Evolutionary conservation across 2,113 vertebrate species (phyloP).

Genomic region (Percina caprodes): DNA sequence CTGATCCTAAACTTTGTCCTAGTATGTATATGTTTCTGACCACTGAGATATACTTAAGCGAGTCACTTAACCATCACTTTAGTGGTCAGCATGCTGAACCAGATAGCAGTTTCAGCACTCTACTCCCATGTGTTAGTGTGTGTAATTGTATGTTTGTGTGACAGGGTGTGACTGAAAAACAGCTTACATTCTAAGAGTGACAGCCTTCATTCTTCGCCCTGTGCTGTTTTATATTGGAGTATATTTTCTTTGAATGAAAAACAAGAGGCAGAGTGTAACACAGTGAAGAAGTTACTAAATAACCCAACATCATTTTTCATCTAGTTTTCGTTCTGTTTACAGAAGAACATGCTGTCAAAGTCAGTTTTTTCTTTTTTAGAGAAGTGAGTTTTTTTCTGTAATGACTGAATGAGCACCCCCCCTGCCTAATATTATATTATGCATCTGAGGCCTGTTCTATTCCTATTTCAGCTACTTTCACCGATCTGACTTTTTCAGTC

Average conservation of each 20-base stretch:
- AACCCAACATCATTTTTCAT: too few relatives aligned
- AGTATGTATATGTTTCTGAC: neutral
- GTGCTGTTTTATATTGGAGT: neutral
- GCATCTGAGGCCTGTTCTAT: too few relatives aligned
- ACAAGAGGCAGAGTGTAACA: neutral
- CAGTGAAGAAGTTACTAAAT: neutral
- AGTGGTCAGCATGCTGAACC: conserved; percentile 2
- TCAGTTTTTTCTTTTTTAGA: too few relatives aligned
- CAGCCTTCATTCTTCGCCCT: neutral
- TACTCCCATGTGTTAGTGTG: conserved; percentile 9
- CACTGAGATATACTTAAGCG: neutral
- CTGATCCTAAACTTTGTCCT: neutral
- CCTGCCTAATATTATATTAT: too few relatives aligned
- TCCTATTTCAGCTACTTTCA: too few relatives aligned
- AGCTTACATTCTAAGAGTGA: neutral
- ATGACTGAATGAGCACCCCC: too few relatives aligned
- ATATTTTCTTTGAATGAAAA: neutral
- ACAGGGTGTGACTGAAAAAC: conserved; percentile 16
- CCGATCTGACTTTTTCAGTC: too few relatives aligned
- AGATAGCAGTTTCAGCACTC: neutral
- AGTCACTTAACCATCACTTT: neutral
- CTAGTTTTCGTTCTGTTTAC: too few relatives aligned
- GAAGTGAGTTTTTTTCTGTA: too few relatives aligned
- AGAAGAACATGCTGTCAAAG: too few relatives aligned
- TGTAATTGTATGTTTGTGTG: conserved; percentile 22